phyloP scores from a whole-genome alignment of 2,888 invertebrate species.

The Meganola albula region DNA sequence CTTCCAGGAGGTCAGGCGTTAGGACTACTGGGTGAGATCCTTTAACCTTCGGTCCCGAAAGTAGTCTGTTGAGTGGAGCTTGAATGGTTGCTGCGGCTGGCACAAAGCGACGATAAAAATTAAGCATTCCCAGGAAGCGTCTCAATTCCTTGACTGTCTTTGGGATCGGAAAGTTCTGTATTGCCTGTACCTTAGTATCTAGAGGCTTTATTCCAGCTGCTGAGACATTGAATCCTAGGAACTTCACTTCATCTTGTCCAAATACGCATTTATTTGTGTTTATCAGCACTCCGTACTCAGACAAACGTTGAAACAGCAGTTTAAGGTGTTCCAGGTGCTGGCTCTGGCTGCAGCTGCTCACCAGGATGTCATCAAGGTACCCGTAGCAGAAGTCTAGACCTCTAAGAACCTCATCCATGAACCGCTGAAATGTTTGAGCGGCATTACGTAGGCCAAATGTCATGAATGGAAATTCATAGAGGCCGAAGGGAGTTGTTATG shows the following conservation, averaged over 20 bases:
- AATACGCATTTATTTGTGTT: slow-evolving; percentile 13
- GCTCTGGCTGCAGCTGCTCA: neutral
- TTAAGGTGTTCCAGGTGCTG: slow-evolving; percentile 5
- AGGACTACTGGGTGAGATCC: slow-evolving; percentile 26
- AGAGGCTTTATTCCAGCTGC: slow-evolving; percentile 9
- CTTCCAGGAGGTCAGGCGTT: slow-evolving; percentile 16
- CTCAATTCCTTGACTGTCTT: slow-evolving; percentile 18
- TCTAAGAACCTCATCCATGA: slow-evolving; percentile 7
- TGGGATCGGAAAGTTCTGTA: slow-evolving; percentile 11
- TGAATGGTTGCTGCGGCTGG: slow-evolving; percentile 17
- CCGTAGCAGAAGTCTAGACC: slow-evolving; percentile 14
- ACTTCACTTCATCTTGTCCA: slow-evolving; percentile 7
- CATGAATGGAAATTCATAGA: slow-evolving; percentile 3
- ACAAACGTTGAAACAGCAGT: slow-evolving; percentile 7
- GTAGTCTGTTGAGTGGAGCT: slow-evolving; percentile 9
- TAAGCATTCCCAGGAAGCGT: slow-evolving; percentile 24
- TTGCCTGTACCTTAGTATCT: slow-evolving; percentile 3
- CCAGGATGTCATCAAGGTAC: slow-evolving; percentile 11
- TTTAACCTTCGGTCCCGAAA: slow-evolving; percentile 27
- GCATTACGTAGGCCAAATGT: slow-evolving; percentile 15
- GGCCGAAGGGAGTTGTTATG: slow-evolving; percentile 13
- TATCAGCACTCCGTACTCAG: slow-evolving; percentile 13
- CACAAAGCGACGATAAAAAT: slow-evolving; percentile 23
- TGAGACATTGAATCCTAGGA: slow-evolving; percentile 15
- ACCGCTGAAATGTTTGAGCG: slow-evolving; percentile 18